These are phyloP conservation scores for Protaetia brevitarsis DNA, from an alignment of 1,140 invertebrate genomes.

Conservation along the genomic window DNA sequence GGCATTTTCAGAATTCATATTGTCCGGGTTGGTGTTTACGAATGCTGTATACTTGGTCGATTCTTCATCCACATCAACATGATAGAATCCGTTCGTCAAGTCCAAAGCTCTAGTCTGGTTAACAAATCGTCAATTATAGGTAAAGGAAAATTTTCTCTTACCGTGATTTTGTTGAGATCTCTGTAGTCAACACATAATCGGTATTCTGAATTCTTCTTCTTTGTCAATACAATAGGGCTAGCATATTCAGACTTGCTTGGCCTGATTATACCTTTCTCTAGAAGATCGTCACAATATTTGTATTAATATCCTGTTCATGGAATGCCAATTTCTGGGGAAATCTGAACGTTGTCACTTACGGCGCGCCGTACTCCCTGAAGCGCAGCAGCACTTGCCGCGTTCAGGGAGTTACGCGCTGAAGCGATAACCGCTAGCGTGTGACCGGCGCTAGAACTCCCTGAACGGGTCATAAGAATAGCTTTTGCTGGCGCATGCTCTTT, in stretches of 20 bases:
- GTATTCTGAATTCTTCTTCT: conserved; percentile 27
- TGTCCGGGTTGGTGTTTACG: too few species aligned
- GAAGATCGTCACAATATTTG: background rate
- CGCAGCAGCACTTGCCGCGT: too few species aligned
- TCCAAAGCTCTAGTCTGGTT: conserved; percentile 24
- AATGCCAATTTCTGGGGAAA: background rate
- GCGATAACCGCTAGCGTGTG: too few species aligned
- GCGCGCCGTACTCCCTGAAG: too few species aligned
- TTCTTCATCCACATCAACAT: conserved; percentile 41
- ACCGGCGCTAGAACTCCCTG: too few species aligned
- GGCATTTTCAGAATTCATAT: too few species aligned
- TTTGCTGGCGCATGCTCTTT: too few species aligned
- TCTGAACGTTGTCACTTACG: background rate
- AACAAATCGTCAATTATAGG: conserved; percentile 31
- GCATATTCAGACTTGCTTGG: conserved; percentile 30
- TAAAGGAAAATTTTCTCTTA: conserved; percentile 36
- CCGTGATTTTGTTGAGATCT: conserved; percentile 44
- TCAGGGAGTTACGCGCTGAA: too few species aligned
- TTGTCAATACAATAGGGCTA: conserved; percentile 30
- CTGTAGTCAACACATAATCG: conserved; percentile 54
- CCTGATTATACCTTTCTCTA: conserved; percentile 20
- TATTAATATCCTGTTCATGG: conserved; percentile 4
- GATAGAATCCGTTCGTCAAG: conserved; percentile 43
- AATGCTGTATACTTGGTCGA: too few species aligned
- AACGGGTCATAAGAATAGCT: too few species aligned